Evolutionary conservation across 2,888 invertebrate genomes (phyloP).

Genomic region (Cyaniris semiargus): DNA sequence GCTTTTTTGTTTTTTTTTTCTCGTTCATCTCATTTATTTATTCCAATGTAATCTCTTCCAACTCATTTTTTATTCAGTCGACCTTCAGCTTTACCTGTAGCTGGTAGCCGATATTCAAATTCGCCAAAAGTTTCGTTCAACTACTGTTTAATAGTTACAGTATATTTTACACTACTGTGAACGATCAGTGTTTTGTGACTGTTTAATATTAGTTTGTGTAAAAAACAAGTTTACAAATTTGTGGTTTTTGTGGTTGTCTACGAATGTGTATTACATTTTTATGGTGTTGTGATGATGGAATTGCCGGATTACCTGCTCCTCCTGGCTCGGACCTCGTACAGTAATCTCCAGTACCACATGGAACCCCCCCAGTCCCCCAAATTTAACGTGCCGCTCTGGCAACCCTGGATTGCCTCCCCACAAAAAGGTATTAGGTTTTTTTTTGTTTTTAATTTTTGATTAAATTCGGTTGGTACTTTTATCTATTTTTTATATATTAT

Average conservation of each 20-base stretch:
- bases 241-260: slow-evolving; percentile 35
- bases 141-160: background rate
- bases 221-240: background rate
- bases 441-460: background rate
- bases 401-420: slow-evolving; percentile 71
- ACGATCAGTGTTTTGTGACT: background rate
- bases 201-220: too few species aligned
- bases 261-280: slow-evolving; percentile 30
- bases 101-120: slow-evolving; percentile 51
- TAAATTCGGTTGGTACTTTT: background rate
- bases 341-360: slow-evolving; percentile 63
- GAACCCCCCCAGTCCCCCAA: slow-evolving; percentile 77
- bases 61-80: slow-evolving; percentile 80
- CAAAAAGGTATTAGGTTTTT: slow-evolving; percentile 59
- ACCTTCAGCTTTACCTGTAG: slow-evolving; percentile 80
- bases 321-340: slow-evolving; percentile 67
- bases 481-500: too few species aligned
- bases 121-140: slow-evolving; percentile 46
- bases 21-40: slow-evolving; percentile 82
- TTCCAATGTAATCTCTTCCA: slow-evolving; percentile 81
- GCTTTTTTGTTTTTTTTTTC: slow-evolving; percentile 78
- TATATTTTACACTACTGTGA: background rate
- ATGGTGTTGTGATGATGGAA: slow-evolving; percentile 70
- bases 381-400: slow-evolving; percentile 75
- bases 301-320: slow-evolving; percentile 69